Percentiles rank a stretch among this genome's conserved stretches.
These are phyloP conservation scores for Spilogale gracilis DNA, from an alignment of 2,113 vertebrate species.

Conservation along the genomic window DNA sequence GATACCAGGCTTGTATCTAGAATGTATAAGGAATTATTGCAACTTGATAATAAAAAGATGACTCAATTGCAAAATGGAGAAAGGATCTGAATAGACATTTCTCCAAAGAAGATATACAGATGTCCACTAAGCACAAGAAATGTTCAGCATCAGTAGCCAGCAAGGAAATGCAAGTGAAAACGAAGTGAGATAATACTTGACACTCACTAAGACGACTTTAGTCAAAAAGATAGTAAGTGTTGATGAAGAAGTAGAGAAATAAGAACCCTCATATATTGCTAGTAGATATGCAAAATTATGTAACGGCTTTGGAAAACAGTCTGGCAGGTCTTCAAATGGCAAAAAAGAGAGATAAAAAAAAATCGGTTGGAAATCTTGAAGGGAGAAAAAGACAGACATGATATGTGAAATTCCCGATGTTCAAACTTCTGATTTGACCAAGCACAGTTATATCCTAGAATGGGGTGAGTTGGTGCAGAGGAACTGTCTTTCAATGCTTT, in stretches of 20 bases:
- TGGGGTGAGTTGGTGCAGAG: not conserved
- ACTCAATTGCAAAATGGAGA: not conserved
- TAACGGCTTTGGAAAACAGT: not conserved
- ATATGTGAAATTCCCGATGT: not conserved
- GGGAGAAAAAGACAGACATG: not conserved
- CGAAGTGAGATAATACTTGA: not conserved
- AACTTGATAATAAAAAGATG: not conserved
- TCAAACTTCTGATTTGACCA: not conserved
- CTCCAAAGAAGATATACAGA: not conserved
- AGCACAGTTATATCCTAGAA: not conserved
- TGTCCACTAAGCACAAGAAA: not conserved
- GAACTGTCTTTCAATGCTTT: not conserved
- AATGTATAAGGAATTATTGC: not conserved
- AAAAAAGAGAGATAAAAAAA: not conserved
- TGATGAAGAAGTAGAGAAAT: not conserved
- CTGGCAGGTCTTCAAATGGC: not conserved
- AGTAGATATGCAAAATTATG: not conserved
- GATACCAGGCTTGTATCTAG: not conserved
- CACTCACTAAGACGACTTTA: not conserved
- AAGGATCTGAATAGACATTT: not conserved
- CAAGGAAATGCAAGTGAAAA: slow-evolving; percentile 36
- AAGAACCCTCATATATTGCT: not conserved
- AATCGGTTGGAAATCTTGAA: not conserved
- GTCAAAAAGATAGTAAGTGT: not conserved
- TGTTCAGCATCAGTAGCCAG: not conserved